phyloP scores from a whole-genome alignment of 1,140 invertebrate genomes.

The Drosophila oshimai region DNA sequence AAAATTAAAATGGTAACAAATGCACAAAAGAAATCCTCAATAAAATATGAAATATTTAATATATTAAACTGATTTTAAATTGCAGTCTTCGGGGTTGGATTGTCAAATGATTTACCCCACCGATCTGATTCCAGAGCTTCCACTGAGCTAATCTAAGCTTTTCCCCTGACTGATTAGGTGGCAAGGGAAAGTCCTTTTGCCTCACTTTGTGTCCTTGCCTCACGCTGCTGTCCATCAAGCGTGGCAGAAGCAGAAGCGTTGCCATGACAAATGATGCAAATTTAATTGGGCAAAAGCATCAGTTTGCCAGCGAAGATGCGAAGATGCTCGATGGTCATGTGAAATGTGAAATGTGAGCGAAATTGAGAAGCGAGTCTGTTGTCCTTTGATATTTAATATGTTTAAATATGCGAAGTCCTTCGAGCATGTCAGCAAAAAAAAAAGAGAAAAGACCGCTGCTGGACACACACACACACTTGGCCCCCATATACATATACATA shows the following conservation, averaged over 20 bases:
- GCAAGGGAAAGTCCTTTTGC: background rate
- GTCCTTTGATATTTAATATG: constrained; percentile 79
- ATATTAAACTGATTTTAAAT: too few relatives aligned
- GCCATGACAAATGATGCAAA: constrained; percentile 70
- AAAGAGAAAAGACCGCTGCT: constrained; percentile 16
- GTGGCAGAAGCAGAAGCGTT: too few relatives aligned
- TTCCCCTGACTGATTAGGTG: background rate
- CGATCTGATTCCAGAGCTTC: too few relatives aligned
- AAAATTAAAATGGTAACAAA: too few relatives aligned
- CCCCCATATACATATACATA: constrained; percentile 1
- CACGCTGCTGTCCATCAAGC: too few relatives aligned
- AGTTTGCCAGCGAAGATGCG: constrained; percentile 18
- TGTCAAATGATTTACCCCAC: too few relatives aligned
- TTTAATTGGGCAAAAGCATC: constrained; percentile 61
- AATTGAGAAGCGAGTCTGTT: constrained; percentile 49
- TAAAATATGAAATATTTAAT: too few relatives aligned
- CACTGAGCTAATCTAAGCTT: background rate
- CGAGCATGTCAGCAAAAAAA: constrained; percentile 53
- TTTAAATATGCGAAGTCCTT: constrained; percentile 76
- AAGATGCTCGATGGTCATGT: constrained; percentile 10
- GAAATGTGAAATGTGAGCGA: constrained; percentile 37
- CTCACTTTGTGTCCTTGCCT: too few relatives aligned
- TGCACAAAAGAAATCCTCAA: too few relatives aligned
- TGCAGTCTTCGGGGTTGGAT: too few relatives aligned
- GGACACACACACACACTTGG: constrained; percentile 16